A percentile compares a stretch with the other conserved stretches of the same genome.
These are phyloP conservation scores for Fopius arisanus DNA, from an alignment of 1,140 invertebrate genomes.

Conservation along the genomic window DNA sequence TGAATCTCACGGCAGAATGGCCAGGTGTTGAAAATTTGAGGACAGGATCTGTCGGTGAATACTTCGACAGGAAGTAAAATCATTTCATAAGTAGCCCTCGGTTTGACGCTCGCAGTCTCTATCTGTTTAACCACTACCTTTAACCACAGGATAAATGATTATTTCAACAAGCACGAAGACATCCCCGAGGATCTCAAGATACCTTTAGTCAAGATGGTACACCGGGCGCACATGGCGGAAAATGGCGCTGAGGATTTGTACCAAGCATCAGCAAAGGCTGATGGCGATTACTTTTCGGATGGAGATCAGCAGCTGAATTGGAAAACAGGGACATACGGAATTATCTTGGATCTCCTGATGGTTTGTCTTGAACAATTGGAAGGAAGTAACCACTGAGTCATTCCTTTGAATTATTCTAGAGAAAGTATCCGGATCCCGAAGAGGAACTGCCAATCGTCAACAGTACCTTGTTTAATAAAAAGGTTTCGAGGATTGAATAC, in stretches of 20 bases:
- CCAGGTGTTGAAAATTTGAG: slow-evolving; percentile 40
- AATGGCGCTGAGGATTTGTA: slow-evolving; percentile 70
- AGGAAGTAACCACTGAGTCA: slow-evolving; percentile 10
- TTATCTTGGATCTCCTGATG: slow-evolving; percentile 68
- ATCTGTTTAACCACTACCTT: slow-evolving; percentile 41
- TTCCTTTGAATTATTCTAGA: slow-evolving; percentile 39
- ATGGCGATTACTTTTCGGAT: slow-evolving; percentile 65
- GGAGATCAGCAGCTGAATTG: slow-evolving; percentile 69
- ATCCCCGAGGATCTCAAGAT: no score
- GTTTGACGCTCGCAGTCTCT: no score
- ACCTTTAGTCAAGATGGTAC: no score
- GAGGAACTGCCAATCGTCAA: no score
- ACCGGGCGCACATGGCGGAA: slow-evolving; percentile 67
- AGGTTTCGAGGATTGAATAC: slow-evolving; percentile 54
- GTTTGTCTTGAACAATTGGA: slow-evolving; percentile 47
- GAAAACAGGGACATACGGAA: slow-evolving; percentile 70
- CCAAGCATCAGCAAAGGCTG: slow-evolving; percentile 59
- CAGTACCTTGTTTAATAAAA: slow-evolving; percentile 53
- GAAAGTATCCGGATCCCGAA: slow-evolving; percentile 46
- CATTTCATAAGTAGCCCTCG: no score
- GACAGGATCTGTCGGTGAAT: slow-evolving; percentile 61
- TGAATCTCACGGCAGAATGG: not conserved
- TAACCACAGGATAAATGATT: slow-evolving; percentile 67
- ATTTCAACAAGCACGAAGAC: no score
- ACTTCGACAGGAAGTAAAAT: slow-evolving; percentile 53